phyloP scores from a whole-genome alignment of 2,797 vertebrate genomes.

The Notolepis coatsorum region DNA sequence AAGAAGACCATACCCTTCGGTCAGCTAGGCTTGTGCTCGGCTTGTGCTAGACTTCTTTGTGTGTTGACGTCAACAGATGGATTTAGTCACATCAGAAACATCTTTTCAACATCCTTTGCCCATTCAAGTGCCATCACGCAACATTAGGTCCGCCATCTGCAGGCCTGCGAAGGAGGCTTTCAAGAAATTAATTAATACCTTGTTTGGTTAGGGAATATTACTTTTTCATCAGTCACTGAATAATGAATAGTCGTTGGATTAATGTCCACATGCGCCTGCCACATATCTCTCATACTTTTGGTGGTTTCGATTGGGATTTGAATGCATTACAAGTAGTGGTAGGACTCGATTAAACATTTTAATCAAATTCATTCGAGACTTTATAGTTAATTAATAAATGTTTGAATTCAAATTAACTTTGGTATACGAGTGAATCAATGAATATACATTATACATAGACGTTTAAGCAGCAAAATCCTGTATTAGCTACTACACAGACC shows the following conservation, averaged over 20 bases:
- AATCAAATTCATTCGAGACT: too few relatives aligned
- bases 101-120: conserved; percentile 65
- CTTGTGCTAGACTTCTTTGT: conserved; percentile 40
- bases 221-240: conserved; percentile 81
- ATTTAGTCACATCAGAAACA: conserved; percentile 56
- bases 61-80: conserved; percentile 52
- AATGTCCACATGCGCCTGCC: conserved; percentile 77
- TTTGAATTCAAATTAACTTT: too few relatives aligned
- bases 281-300: conserved; percentile 75
- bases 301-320: conserved; percentile 68
- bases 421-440: too few relatives aligned
- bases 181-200: conserved; percentile 81
- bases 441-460: too few relatives aligned
- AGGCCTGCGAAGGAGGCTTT: conserved; percentile 71
- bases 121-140: conserved; percentile 68
- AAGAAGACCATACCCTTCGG: too few relatives aligned
- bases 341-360: too few relatives aligned
- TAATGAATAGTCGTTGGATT: conserved; percentile 82
- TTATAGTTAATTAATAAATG: too few relatives aligned
- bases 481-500: too few relatives aligned
- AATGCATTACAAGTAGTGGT: too few relatives aligned
- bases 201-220: conserved; percentile 79
- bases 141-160: conserved; percentile 71
- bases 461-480: too few relatives aligned
- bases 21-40: too few relatives aligned